A percentile compares a stretch with the other conserved stretches of the same genome.
Evolutionary conservation across 2,888 invertebrate genomes (phyloP).

Genomic region (Tipula lateralis): DNA sequence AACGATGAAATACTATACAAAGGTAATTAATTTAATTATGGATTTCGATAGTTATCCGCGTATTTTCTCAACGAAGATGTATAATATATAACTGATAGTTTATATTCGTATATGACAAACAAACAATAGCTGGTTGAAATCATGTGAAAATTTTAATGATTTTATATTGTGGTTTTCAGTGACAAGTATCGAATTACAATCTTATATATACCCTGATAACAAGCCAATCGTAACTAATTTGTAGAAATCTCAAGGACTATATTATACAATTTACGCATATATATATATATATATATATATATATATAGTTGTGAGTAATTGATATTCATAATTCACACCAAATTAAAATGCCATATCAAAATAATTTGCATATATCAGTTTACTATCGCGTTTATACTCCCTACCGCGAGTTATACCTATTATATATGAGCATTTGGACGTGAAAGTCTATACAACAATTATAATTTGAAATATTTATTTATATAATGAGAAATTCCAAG

Average conservation of each 20-base stretch:
- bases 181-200: not conserved
- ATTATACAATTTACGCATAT: not conserved
- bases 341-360: conserved; percentile 15
- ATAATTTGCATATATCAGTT: not conserved
- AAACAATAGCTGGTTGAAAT: not conserved
- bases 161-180: not conserved
- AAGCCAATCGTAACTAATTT: too few relatives aligned
- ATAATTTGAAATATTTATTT: not conserved
- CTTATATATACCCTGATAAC: too few relatives aligned
- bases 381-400: not conserved
- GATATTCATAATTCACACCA: not conserved
- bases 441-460: not conserved
- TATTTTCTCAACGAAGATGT: too few relatives aligned
- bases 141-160: not conserved
- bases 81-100: too few relatives aligned
- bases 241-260: not conserved
- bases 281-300: not conserved
- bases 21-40: not conserved
- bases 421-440: too few relatives aligned
- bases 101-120: too few relatives aligned
- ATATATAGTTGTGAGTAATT: not conserved
- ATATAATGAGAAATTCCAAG: not conserved
- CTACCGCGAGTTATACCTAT: not conserved
- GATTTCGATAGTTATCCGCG: too few relatives aligned
- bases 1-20: too few relatives aligned